These are phyloP conservation scores for Melanotaenia nigrans DNA, from an alignment of 2,797 vertebrate species.

Conservation along the genomic window DNA sequence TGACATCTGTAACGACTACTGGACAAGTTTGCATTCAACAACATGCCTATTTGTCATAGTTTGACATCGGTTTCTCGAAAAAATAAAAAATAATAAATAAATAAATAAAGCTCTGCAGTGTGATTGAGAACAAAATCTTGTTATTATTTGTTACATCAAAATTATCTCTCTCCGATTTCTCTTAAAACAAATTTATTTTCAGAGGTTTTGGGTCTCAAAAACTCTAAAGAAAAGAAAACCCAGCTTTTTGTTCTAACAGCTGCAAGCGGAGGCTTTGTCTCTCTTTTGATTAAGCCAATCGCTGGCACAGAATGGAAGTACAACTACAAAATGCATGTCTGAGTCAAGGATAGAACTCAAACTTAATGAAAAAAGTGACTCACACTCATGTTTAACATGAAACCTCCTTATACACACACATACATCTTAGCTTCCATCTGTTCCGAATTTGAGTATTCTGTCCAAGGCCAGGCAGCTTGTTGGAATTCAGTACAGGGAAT, in stretches of 20 bases:
- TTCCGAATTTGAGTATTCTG: slow-evolving; percentile 47
- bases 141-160: slow-evolving; percentile 27
- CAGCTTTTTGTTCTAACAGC: slow-evolving; percentile 19
- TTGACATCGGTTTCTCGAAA: slow-evolving; percentile 35
- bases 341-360: slow-evolving; percentile 60
- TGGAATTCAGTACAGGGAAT: slow-evolving; percentile 46
- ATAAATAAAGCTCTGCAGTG: not conserved
- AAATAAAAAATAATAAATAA: not conserved
- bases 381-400: slow-evolving; percentile 12
- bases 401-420: not conserved
- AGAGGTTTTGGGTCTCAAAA: slow-evolving; percentile 20
- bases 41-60: slow-evolving; percentile 43
- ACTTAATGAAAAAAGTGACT: slow-evolving; percentile 54
- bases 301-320: slow-evolving; percentile 17
- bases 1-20: not conserved
- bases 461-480: slow-evolving; percentile 62
- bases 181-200: slow-evolving; percentile 37
- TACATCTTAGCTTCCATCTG: slow-evolving; percentile 29
- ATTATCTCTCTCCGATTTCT: slow-evolving; percentile 17
- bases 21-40: slow-evolving; percentile 7
- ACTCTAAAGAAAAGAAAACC: slow-evolving; percentile 12
- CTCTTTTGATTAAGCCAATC: slow-evolving; percentile 42
- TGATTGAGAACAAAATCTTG: slow-evolving; percentile 14
- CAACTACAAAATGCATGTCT: slow-evolving; percentile 37
- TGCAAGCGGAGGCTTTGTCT: slow-evolving; percentile 14